A percentile compares a stretch with the other conserved stretches of the same genome.
Evolutionary conservation across 2,113 vertebrate genomes (phyloP).

Genomic region (Perca fluviatilis): DNA sequence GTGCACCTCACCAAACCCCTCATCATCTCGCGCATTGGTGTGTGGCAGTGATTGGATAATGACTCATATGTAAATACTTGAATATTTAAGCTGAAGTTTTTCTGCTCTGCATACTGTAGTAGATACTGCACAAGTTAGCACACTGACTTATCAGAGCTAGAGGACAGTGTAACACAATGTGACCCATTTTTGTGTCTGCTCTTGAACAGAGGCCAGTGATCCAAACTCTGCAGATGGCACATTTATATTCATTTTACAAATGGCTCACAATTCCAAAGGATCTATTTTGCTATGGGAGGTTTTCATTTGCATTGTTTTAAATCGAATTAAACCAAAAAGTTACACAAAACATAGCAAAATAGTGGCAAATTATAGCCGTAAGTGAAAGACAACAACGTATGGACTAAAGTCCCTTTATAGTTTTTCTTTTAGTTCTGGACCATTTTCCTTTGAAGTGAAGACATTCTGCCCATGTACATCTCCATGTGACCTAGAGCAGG

Average conservation of each 20-base stretch:
- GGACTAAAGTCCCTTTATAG: not conserved
- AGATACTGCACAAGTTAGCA: constrained; percentile 32
- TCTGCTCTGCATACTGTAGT: not conserved
- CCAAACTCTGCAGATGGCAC: constrained; percentile 47
- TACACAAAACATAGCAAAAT: not conserved
- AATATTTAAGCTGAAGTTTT: constrained; percentile 50
- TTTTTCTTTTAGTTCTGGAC: not conserved
- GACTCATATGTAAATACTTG: constrained; percentile 66
- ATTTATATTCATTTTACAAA: constrained; percentile 58
- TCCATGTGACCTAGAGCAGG: constrained; percentile 52
- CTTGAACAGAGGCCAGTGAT: constrained; percentile 49
- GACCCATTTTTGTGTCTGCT: constrained; percentile 35
- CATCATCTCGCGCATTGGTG: constrained; percentile 69
- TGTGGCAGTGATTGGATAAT: constrained; percentile 71
- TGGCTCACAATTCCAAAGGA: constrained; percentile 12
- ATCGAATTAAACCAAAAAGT: constrained; percentile 18
- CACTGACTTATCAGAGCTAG: constrained; percentile 10
- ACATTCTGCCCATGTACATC: constrained; percentile 54
- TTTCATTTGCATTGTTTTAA: constrained; percentile 38
- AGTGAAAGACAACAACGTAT: not conserved
- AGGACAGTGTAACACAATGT: constrained; percentile 35
- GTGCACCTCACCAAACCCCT: constrained; percentile 50
- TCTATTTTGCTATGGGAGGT: constrained; percentile 20
- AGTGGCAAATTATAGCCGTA: not conserved
- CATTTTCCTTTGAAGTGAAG: constrained; percentile 45